Evolutionary conservation across 1,140 invertebrate species (phyloP), one percentile per base, ranked within the genome.

Genomic region (Campoletis sonorensis): DNA sequence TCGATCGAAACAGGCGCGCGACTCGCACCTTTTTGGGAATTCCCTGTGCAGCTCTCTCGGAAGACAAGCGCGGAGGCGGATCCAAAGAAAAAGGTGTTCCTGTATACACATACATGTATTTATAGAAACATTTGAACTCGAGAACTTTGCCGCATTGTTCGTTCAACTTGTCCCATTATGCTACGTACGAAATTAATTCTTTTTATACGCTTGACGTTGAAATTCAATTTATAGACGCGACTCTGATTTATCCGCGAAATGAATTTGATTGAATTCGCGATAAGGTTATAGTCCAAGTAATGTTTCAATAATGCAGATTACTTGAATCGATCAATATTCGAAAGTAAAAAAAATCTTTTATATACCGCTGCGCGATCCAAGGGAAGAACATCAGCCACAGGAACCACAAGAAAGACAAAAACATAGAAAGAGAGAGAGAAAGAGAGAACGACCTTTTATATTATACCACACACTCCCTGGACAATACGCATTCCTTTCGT

Each of bases 401-500:
- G 40, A 45, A 45, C 40, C 40, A 13, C 2, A 11, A 45, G 2
- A 5, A n/a, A 70, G 68, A 75, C 40, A 16, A 80, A 80, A 51
- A n/a, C 3, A 54, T 67, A 67, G 67, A 54, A 37, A 77, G 77
- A 80, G 81, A 81, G 67, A 81, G 81, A 79, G 68, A 81, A 78
- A 82, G 81, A 82, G 71, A 76, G 67, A n/a, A 51, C 33, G 61
- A 37, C 58, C 72, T 61, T 45, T 78, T 78, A 64, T 78, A 78
- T 79, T 51, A 81, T 64, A 45, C 58, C 33, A 45, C 76, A 78
- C 76, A 78, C 76, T 64, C 58, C 58, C 76, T 82, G 84, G 84
- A 90, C 88, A 90, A 90, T 90, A 88, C 86, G 83, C 87, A 90
- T 91, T 90, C 88, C 89, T 77, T 76, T 77, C 80, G 80, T 82